Percentiles rank a stretch among this genome's conserved stretches.
These are phyloP conservation scores for Volucella inflata DNA, from an alignment of 2,888 invertebrate genomes.

Conservation along the genomic window DNA sequence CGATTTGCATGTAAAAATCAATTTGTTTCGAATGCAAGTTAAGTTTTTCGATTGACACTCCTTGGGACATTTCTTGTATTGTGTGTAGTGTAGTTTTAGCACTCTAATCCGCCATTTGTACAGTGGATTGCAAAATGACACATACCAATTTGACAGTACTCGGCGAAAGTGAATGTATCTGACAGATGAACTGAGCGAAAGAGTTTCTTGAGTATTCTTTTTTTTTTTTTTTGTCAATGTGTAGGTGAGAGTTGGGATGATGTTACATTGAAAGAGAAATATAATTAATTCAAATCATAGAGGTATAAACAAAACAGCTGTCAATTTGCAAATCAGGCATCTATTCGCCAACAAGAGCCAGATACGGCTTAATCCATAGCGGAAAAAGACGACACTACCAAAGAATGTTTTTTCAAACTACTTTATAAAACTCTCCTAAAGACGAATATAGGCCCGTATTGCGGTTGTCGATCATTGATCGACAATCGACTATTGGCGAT, in stretches of 20 bases:
- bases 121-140: conserved; percentile 65
- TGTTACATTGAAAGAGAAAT: not conserved
- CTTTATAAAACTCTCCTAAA: too few relatives aligned
- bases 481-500: too few relatives aligned
- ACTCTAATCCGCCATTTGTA: conserved; percentile 72
- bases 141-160: conserved; percentile 43
- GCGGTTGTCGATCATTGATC: too few relatives aligned
- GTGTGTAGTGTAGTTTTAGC: conserved; percentile 45
- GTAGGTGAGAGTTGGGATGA: not conserved
- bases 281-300: not conserved
- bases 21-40: conserved; percentile 68
- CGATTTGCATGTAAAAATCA: conserved; percentile 71
- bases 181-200: conserved; percentile 59
- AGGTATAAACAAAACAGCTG: not conserved
- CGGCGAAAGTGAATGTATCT: conserved; percentile 42
- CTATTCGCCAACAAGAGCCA: too few relatives aligned
- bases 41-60: conserved; percentile 70
- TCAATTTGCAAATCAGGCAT: too few relatives aligned
- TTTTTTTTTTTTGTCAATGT: not conserved
- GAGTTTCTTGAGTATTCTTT: not conserved
- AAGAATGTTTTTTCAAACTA: too few relatives aligned
- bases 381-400: too few relatives aligned
- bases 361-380: too few relatives aligned
- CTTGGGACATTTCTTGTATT: conserved; percentile 73
- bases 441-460: too few relatives aligned